A percentile compares a stretch with the other conserved stretches of the same genome.
Evolutionary conservation across 2,888 invertebrate genomes (phyloP).

Genomic region (Helleia helle): DNA sequence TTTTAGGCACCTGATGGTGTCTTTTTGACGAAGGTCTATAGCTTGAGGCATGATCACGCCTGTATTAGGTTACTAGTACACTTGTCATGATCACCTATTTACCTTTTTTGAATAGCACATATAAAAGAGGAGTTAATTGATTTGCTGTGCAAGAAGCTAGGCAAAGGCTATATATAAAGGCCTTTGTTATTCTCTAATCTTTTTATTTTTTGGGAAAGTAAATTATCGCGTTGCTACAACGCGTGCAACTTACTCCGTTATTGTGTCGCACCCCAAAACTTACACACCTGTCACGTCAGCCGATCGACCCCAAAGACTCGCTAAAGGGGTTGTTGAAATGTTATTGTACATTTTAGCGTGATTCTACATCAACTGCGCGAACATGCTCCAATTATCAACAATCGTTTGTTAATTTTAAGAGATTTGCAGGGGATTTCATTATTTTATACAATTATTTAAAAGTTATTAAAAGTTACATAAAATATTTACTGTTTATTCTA

Average conservation of each 20-base stretch:
- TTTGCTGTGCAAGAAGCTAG: too few relatives aligned
- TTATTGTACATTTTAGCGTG: constrained; percentile 1
- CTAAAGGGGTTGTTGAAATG: background rate
- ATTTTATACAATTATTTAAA: too few relatives aligned
- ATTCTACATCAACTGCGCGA: background rate
- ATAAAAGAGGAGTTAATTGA: too few relatives aligned
- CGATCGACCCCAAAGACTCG: constrained; percentile 1
- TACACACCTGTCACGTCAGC: background rate
- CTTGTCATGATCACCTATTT: too few relatives aligned
- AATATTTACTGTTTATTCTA: too few relatives aligned
- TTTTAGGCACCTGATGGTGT: background rate
- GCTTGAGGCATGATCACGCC: background rate
- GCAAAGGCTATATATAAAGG: too few relatives aligned
- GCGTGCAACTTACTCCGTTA: constrained; percentile 2
- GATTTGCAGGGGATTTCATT: too few relatives aligned
- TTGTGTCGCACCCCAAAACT: constrained; percentile 3
- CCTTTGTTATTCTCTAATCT: too few relatives aligned
- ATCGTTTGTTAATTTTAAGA: background rate
- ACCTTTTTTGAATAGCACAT: too few relatives aligned
- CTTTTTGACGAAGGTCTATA: background rate
- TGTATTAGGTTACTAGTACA: too few relatives aligned
- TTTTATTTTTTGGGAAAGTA: background rate
- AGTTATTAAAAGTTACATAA: too few relatives aligned
- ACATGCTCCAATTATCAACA: background rate
- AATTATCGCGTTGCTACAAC: background rate